Base-by-base conservation (phyloP, 2,888 invertebrate species). In the Pantelozetes paolii region DNA sequence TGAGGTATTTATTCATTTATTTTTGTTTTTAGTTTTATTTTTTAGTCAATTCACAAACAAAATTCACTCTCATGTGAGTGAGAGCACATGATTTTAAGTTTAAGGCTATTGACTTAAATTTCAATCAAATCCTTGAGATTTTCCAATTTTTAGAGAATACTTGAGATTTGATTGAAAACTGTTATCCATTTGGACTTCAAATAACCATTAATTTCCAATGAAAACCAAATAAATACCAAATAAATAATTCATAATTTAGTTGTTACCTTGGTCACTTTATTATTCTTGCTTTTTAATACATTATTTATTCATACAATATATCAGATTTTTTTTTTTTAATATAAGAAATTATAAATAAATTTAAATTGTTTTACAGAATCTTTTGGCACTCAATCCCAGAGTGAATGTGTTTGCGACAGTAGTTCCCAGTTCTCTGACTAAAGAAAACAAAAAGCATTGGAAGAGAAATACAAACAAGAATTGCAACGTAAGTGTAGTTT, bases 361-460 rank as follows among this genome's bases (percentile, higher is more conserved):
- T 48, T n/a, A 40, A 40, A 9, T 50, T n/a, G 11, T 59, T 6
- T n/a, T 32, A 62, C 20, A 98, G 97, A 94, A 90, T 84, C 84
- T 98, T 71, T 84, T 98, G 76, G 82, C 85, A 2, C 82, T 97
- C 74, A 98, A 98, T 84, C 96, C 98, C 0, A 88, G 87, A 69
- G 88, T 91, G 0, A 89, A 88, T 78, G 86, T 86, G 0, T 88
- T 88, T 80, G 90, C 93, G 5, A 90, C 87, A 78, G 83, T 92
- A 67, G 87, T 92, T n/a, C 92, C 97, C 13, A 92, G 95, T 28
- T 85, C 86, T 13, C 85, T 86, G 71, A 97, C 97, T 0, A 95
- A 97, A 84, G 85, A 86, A 78, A 90, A 89, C 79, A 98, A 96
- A 81, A 88, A 89, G 77, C 92, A 92, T 79, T 99, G 98, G 98